A percentile compares a stretch with the other conserved stretches of the same genome.
phyloP scores from a whole-genome alignment of 1,140 invertebrate genomes.

The Ruditapes philippinarum region DNA sequence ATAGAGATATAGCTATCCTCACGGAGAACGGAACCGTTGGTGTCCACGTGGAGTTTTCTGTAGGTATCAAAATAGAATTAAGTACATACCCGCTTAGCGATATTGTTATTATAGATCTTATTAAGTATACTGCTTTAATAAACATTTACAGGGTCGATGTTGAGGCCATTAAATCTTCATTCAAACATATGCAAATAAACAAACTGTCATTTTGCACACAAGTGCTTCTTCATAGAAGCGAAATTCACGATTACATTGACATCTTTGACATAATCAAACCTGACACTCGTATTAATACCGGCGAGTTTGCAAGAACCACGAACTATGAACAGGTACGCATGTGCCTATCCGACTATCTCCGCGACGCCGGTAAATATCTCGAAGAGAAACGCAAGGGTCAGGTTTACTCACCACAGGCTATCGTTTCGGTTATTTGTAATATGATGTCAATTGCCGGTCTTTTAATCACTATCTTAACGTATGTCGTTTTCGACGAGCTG shows the following conservation, averaged over 20 bases:
- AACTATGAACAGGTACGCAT: conserved; percentile 16
- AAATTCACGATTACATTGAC: conserved; percentile 52
- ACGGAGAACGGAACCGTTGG: background rate
- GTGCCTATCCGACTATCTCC: conserved; percentile 42
- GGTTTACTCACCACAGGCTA: conserved; percentile 41
- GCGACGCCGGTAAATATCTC: background rate
- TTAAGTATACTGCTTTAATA: conserved; percentile 29
- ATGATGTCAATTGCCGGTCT: conserved; percentile 86
- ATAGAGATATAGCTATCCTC: background rate
- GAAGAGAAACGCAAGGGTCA: background rate
- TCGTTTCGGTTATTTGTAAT: conserved; percentile 83
- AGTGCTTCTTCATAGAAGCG: conserved; percentile 1
- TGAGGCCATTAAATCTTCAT: background rate
- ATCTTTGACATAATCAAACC: background rate
- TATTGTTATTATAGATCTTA: conserved; percentile 26
- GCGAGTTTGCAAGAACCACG: conserved; percentile 31
- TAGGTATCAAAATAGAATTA: conserved; percentile 49
- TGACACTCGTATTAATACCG: conserved; percentile 11
- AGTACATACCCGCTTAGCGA: conserved; percentile 32
- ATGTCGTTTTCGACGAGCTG: conserved; percentile 84
- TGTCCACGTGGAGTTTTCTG: conserved; percentile 9
- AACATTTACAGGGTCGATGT: background rate
- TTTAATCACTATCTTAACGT: conserved; percentile 86
- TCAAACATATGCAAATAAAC: background rate
- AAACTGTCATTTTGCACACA: conserved; percentile 46